Conservation (phyloP, 2,797 vertebrate species). For the Cirrhinus molitorella region DNA sequence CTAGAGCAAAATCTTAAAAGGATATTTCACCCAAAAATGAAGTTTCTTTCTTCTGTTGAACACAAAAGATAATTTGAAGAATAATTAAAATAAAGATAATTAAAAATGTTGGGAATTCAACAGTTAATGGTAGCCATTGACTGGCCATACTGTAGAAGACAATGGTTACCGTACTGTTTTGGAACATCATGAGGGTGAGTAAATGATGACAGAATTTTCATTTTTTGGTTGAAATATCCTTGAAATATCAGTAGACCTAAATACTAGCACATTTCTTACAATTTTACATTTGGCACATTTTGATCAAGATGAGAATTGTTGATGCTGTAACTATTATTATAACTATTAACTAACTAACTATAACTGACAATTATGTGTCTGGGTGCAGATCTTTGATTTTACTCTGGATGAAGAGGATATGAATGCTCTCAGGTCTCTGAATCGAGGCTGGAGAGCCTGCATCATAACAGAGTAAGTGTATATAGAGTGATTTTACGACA, state of each 20-base stretch:
- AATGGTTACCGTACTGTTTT: background rate
- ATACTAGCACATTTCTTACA: background rate
- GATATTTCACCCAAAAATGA: too few relatives aligned
- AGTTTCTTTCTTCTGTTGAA: background rate
- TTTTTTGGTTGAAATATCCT: background rate
- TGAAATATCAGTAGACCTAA: too few relatives aligned
- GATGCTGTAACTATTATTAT: background rate
- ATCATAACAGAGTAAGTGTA: constrained; percentile 66
- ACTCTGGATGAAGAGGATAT: constrained; percentile 75
- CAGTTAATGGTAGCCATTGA: background rate
- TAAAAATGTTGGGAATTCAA: background rate
- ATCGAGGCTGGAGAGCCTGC: constrained; percentile 76
- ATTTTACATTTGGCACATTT: background rate
- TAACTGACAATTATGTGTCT: background rate
- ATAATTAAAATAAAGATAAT: too few relatives aligned
- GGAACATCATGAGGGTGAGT: background rate
- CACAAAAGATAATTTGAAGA: background rate
- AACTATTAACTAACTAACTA: background rate
- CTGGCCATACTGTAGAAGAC: background rate
- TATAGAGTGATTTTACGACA: too few relatives aligned
- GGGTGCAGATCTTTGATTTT: constrained; percentile 71
- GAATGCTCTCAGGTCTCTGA: constrained; percentile 69
- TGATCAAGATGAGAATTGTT: background rate
- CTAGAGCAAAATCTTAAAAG: too few relatives aligned
- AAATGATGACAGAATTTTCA: background rate